A percentile compares a stretch with the other conserved stretches of the same genome.
Conservation (phyloP, 1,140 invertebrate genomes). For the Sipha flava region DNA sequence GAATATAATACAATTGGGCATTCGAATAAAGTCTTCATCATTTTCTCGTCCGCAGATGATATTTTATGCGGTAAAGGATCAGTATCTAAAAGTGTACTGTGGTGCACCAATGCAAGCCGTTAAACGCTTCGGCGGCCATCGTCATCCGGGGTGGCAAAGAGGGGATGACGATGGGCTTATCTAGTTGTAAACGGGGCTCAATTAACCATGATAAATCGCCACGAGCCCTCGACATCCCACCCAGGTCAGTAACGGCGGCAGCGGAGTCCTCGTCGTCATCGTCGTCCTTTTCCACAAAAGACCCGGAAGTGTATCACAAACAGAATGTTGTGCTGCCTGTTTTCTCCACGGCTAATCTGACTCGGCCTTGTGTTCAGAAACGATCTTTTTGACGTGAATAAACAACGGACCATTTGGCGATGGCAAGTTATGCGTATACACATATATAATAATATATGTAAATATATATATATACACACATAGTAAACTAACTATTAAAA, state of each 20-base stretch:
- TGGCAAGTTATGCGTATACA: no score
- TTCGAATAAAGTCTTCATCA: no score
- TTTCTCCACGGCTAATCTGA: not conserved
- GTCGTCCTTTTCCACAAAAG: not conserved
- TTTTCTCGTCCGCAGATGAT: no score
- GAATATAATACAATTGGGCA: no score
- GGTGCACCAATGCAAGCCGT: not conserved
- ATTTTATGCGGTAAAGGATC: no score
- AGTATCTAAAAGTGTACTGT: no score
- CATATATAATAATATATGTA: no score
- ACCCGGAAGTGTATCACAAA: not conserved
- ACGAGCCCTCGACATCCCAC: no score
- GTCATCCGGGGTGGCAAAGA: not conserved
- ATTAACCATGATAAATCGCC: constrained; percentile 18
- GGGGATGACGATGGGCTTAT: not conserved
- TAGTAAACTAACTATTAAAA: no score
- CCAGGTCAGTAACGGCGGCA: not conserved
- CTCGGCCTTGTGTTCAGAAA: not conserved
- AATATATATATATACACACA: no score
- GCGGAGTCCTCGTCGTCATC: not conserved
- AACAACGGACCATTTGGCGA: not conserved
- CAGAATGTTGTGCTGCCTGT: not conserved
- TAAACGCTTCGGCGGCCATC: not conserved
- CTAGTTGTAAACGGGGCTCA: not conserved
- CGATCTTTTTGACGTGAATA: constrained; percentile 8